phyloP scores from a whole-genome alignment of 2,888 invertebrate species.

The Drosophila mulleri region DNA sequence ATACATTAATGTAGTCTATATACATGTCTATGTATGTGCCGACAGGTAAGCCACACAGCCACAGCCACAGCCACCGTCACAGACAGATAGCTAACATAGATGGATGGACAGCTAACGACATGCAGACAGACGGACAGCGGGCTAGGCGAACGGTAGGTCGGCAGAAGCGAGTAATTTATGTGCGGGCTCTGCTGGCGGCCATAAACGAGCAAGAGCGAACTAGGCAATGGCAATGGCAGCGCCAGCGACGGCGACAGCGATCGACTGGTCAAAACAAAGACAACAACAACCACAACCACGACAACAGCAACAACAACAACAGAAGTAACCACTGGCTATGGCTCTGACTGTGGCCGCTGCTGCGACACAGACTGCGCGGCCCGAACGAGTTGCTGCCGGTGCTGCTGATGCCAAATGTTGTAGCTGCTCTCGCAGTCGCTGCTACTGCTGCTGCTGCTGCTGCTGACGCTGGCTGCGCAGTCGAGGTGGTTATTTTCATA shows the following conservation, averaged over 20 bases:
- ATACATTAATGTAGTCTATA: conserved; percentile 30
- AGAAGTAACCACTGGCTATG: conserved; percentile 50
- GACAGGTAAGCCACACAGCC: conserved; percentile 59
- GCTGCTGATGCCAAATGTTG: conserved; percentile 41
- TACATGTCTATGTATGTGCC: conserved; percentile 38
- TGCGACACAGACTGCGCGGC: conserved; percentile 55
- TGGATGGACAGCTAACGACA: conserved; percentile 7
- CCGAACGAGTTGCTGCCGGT: conserved; percentile 58
- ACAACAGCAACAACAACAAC: conserved; percentile 9
- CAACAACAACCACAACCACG: conserved; percentile 48
- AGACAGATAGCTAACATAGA: conserved; percentile 22
- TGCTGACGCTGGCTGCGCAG: conserved; percentile 38
- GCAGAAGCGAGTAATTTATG: conserved; percentile 62
- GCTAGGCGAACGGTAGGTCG: conserved; percentile 33
- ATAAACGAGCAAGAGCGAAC: conserved; percentile 52
- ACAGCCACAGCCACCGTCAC: conserved; percentile 9
- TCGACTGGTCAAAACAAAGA: conserved; percentile 75
- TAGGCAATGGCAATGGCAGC: conserved; percentile 47
- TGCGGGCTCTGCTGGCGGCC: conserved; percentile 62
- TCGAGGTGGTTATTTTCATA: conserved; percentile 66
- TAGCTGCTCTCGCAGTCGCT: conserved; percentile 15
- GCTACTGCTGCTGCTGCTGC: not conserved
- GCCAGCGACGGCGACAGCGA: conserved; percentile 46
- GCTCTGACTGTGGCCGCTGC: conserved; percentile 41
- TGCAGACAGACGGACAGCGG: conserved; percentile 21